phyloP scores from a whole-genome alignment of 1,140 invertebrate species.

The Pantala flavescens region DNA sequence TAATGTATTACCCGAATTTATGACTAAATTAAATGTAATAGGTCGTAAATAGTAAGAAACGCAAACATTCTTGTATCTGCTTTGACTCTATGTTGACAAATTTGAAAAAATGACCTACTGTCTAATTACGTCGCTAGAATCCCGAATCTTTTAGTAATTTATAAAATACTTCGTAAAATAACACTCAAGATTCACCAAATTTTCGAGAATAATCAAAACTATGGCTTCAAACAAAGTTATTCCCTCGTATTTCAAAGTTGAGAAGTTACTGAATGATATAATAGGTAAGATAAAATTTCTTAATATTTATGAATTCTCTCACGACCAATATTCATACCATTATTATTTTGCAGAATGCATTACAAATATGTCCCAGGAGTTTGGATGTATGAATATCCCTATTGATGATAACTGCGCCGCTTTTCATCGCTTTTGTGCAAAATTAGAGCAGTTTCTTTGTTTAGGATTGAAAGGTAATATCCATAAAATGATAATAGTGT shows the following conservation, averaged over 20 bases:
- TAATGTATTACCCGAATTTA: too few species aligned
- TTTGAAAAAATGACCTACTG: too few species aligned
- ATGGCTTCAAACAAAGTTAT: not conserved
- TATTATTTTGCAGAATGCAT: slow-evolving; percentile 12
- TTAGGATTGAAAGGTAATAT: not conserved
- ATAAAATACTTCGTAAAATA: too few species aligned
- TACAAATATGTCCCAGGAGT: not conserved
- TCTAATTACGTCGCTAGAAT: too few species aligned
- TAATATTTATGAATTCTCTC: not conserved
- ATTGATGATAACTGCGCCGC: not conserved
- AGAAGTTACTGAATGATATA: not conserved
- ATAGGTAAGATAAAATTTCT: not conserved
- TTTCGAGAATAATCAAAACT: not conserved
- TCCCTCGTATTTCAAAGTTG: not conserved
- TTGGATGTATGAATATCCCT: not conserved
- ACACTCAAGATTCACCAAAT: too few species aligned
- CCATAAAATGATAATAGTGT: not conserved
- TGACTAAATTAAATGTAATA: too few species aligned
- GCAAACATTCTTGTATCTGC: too few species aligned
- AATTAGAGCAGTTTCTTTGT: slow-evolving; percentile 5
- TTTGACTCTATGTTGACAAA: too few species aligned
- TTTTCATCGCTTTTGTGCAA: not conserved
- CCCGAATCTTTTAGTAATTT: too few species aligned
- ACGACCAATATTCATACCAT: too few species aligned
- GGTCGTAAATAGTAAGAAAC: too few species aligned